These are phyloP conservation scores for Siniperca chuatsi DNA, from an alignment of 2,113 vertebrate genomes.

Conservation along the genomic window DNA sequence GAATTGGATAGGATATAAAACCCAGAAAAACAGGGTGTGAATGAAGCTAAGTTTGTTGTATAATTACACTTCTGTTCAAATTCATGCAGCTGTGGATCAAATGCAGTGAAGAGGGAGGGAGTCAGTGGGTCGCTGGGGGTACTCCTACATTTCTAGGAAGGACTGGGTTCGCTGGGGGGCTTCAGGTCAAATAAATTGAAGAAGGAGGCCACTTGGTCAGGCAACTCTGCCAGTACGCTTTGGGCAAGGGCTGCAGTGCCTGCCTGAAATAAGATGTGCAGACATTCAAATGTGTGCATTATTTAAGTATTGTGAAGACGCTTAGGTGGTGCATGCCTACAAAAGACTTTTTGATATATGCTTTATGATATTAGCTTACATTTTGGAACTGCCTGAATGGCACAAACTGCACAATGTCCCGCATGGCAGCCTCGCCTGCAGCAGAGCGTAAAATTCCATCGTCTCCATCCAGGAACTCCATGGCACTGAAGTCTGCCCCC, in stretches of 20 bases:
- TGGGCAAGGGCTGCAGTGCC: constrained; percentile 91
- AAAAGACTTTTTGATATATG: not conserved
- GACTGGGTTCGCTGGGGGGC: constrained; percentile 86
- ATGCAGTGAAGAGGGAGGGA: constrained; percentile 49
- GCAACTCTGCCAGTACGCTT: constrained; percentile 95
- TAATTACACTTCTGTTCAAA: constrained; percentile 47
- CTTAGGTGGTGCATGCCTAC: not conserved
- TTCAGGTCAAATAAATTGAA: constrained; percentile 93
- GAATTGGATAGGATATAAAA: not conserved
- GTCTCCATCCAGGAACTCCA: constrained; percentile 97
- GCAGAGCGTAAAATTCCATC: constrained; percentile 87
- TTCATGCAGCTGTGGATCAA: constrained; percentile 60
- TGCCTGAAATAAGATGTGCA: constrained; percentile 82
- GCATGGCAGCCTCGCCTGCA: constrained; percentile 86
- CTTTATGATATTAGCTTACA: constrained; percentile 83
- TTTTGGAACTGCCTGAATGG: constrained; percentile 95
- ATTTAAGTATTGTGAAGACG: not conserved
- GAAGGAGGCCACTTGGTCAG: constrained; percentile 95
- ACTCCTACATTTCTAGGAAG: constrained; percentile 80
- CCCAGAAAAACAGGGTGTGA: not conserved
- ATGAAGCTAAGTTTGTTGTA: not conserved
- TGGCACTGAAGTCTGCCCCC: constrained; percentile 92
- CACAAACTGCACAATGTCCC: constrained; percentile 98
- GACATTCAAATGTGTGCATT: constrained; percentile 49
- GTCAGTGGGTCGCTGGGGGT: not conserved